Base-by-base conservation (phyloP, 2,113 vertebrate species). In the Periophthalmus modestus region DNA sequence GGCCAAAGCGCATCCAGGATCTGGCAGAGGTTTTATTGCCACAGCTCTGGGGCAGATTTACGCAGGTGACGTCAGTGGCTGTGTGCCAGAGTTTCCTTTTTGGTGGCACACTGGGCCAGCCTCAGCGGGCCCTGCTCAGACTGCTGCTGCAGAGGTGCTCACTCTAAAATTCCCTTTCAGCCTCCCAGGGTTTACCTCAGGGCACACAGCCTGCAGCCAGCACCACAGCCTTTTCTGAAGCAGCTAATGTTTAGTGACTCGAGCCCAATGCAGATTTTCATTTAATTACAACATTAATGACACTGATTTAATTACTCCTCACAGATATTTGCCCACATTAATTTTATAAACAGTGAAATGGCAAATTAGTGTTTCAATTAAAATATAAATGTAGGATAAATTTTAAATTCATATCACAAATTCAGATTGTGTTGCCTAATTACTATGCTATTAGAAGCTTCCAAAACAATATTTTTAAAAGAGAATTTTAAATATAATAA, bases 51-150 rank as follows among this genome's bases (percentile, higher is more conserved):
- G 92, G 88, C 94, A 95, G 94, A 96, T 96, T 96, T 95, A 94
- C 95, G 94, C 92, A 94, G 91, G 93, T 96, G 96, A 97, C 95
- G 94, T 96, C 95, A 96, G 95, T 95, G 95, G 95, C 95, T 95
- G 89, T 89, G 83, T 90, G 94, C 94, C 95, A 97, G 95, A 89
- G 94, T 95, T 93, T 93, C 92, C 93, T 95, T 89, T 93, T 92
- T 93, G 92, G 94, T 94, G 93, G 94, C 93, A 94, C 94, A 96
- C 93, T 94, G 92, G 91, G 81, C 92, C 93, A 88, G 94, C 93
- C 94, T 95, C 94, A 92, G 92, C 89, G 93, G 91, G 92, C 91
- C 93, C 89, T 90, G 91, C 92, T 92, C 78, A 90, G 91, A 93
- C 91, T 92, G 92, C 91, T 93, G 91, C 23, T 94, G 93, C 93